Percentiles rank a stretch among this genome's conserved stretches.
These are phyloP conservation scores for Chrysomallon squamiferum DNA, from an alignment of 1,140 invertebrate species.

Conservation along the genomic window DNA sequence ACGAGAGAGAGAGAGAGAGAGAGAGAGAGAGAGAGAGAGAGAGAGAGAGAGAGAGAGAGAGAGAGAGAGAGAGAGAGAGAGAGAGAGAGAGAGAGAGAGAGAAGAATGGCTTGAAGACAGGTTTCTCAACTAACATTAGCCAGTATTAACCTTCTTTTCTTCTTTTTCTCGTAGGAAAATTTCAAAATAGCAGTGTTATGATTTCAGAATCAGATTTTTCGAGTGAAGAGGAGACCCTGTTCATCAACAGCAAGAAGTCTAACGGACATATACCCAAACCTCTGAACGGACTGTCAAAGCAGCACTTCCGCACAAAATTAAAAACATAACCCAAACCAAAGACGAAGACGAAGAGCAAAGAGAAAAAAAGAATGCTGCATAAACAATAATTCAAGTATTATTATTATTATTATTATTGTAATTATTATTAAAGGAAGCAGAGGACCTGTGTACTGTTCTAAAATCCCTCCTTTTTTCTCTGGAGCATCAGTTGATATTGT, in stretches of 20 bases:
- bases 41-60: slow-evolving; percentile 5
- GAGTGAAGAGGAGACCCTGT: slow-evolving; percentile 58
- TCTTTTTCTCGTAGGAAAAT: slow-evolving; percentile 51
- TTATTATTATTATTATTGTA: no score
- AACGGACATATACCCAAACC: slow-evolving; percentile 48
- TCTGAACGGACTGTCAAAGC: slow-evolving; percentile 42
- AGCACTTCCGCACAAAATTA: slow-evolving; percentile 37
- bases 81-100: neutral
- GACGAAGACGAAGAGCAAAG: neutral
- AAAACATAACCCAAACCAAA: slow-evolving; percentile 30
- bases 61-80: neutral
- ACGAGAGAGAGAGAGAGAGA: no score
- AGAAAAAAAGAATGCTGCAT: no score
- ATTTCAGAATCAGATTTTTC: slow-evolving; percentile 70
- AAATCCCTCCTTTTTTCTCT: no score
- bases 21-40: no score
- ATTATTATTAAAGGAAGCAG: no score
- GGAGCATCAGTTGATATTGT: no score
- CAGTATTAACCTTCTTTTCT: neutral
- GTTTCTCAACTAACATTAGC: neutral
- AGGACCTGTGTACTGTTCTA: no score
- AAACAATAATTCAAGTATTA: no score
- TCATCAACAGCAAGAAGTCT: slow-evolving; percentile 53
- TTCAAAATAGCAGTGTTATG: slow-evolving; percentile 67
- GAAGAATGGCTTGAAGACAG: neutral